A percentile compares a stretch with the other conserved stretches of the same genome.
These are phyloP conservation scores for Eumacrocentrus americanus DNA, from an alignment of 2,888 invertebrate species.

Conservation along the genomic window DNA sequence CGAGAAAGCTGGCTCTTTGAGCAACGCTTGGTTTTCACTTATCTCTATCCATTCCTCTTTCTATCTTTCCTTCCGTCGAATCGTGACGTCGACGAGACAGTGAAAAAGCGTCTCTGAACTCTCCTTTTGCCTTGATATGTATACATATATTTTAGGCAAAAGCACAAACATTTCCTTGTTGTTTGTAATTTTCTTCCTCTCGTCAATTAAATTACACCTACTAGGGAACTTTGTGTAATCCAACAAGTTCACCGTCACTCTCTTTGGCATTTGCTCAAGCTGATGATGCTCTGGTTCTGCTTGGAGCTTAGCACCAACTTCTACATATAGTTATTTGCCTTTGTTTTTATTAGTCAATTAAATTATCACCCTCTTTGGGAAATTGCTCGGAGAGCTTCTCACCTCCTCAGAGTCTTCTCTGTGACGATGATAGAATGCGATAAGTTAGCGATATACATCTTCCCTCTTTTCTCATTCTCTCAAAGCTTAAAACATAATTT, in stretches of 20 bases:
- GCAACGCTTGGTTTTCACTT: neutral
- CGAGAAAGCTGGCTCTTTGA: neutral
- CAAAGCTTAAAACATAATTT: constrained; percentile 5
- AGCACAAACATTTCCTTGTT: neutral
- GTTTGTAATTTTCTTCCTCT: neutral
- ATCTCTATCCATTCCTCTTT: neutral
- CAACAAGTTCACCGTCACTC: neutral
- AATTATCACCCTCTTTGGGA: constrained; percentile 46
- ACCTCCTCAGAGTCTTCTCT: neutral
- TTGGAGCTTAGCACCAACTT: neutral
- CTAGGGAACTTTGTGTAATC: neutral
- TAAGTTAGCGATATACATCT: neutral
- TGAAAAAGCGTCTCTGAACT: neutral
- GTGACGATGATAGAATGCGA: constrained; percentile 20
- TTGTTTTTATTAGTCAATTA: constrained; percentile 44
- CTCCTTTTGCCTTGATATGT: no score
- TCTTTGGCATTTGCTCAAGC: constrained; percentile 2
- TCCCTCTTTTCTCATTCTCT: neutral
- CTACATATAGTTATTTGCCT: neutral
- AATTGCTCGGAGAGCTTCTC: constrained; percentile 34
- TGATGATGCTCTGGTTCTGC: neutral
- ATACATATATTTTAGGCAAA: neutral
- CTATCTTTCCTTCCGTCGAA: neutral
- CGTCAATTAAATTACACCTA: neutral
- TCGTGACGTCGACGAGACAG: neutral